These are phyloP conservation scores for Hylomyscus alleni DNA, from an alignment of 2,797 vertebrate genomes.

Conservation along the genomic window DNA sequence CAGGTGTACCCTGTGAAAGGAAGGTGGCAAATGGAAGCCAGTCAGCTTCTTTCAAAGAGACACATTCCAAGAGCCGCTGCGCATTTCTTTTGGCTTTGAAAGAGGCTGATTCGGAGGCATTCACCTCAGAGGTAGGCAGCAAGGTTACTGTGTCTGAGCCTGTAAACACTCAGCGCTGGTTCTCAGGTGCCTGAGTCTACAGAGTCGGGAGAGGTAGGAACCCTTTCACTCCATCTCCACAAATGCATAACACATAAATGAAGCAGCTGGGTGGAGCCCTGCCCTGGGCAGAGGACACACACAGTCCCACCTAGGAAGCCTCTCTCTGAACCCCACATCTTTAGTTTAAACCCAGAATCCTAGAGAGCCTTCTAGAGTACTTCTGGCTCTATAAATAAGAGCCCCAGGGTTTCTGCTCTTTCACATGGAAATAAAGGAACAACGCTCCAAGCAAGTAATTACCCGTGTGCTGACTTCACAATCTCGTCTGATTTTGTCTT, in stretches of 20 bases:
- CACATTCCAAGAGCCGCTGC: slow-evolving; percentile 46
- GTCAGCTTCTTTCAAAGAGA: slow-evolving; percentile 77
- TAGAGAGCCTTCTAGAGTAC: not conserved
- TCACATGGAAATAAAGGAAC: slow-evolving; percentile 41
- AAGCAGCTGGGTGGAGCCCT: not conserved
- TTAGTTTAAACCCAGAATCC: slow-evolving; percentile 56
- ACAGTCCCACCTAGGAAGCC: slow-evolving; percentile 45
- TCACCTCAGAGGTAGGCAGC: slow-evolving; percentile 72
- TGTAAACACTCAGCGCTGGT: slow-evolving; percentile 58
- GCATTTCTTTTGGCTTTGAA: slow-evolving; percentile 77
- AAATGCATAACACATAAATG: not conserved
- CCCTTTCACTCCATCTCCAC: not conserved
- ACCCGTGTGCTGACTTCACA: slow-evolving; percentile 72
- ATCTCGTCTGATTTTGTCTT: slow-evolving; percentile 86
- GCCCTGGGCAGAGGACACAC: not conserved
- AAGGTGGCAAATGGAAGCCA: slow-evolving; percentile 64
- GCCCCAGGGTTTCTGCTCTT: slow-evolving; percentile 32
- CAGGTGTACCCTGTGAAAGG: slow-evolving; percentile 79
- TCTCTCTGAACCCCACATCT: slow-evolving; percentile 36
- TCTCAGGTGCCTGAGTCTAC: slow-evolving; percentile 32
- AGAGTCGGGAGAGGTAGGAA: not conserved
- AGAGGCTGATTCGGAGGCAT: slow-evolving; percentile 77
- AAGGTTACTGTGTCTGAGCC: slow-evolving; percentile 51
- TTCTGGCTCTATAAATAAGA: slow-evolving; percentile 62
- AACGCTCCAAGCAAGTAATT: slow-evolving; percentile 30